These are phyloP conservation scores for Circaetus cinerascens DNA, from an alignment of 2,113 vertebrate genomes.

Conservation along the genomic window DNA sequence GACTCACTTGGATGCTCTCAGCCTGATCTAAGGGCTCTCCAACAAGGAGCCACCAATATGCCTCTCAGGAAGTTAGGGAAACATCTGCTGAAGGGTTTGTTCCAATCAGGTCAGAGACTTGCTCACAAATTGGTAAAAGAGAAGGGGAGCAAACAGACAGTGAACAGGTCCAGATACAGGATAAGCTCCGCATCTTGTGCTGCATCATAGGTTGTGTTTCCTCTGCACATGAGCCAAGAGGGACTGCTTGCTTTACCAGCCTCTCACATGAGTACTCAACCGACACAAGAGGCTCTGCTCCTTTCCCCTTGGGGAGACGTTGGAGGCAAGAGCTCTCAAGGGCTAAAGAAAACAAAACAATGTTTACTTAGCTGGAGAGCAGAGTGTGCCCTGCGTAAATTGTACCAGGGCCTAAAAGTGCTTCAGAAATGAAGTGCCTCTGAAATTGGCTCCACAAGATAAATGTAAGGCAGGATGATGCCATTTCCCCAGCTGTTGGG, in stretches of 20 bases:
- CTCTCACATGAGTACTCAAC: conserved; percentile 43
- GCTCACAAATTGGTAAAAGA: not conserved
- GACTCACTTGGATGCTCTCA: conserved; percentile 23
- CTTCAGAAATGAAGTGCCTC: conserved; percentile 53
- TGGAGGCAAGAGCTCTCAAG: conserved; percentile 51
- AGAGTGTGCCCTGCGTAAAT: conserved; percentile 45
- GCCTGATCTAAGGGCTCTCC: conserved; percentile 25
- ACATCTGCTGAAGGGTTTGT: not conserved
- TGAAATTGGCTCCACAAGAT: not conserved
- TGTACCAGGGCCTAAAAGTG: conserved; percentile 23
- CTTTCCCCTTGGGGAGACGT: not conserved
- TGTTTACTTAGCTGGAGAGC: conserved; percentile 62
- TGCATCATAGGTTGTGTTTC: not conserved
- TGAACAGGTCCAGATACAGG: not conserved
- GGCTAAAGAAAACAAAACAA: conserved; percentile 61
- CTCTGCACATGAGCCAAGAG: not conserved
- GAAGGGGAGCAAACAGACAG: not conserved
- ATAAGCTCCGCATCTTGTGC: not conserved
- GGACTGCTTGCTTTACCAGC: conserved; percentile 29
- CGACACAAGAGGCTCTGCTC: conserved; percentile 50
- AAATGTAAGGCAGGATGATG: not conserved
- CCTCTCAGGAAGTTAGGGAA: conserved; percentile 6
- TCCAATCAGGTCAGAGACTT: not conserved
- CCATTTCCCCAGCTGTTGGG: not conserved
- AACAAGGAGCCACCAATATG: not conserved